Evolutionary conservation across 2,113 vertebrate species (phyloP).

Genomic region (Globicephala melas): DNA sequence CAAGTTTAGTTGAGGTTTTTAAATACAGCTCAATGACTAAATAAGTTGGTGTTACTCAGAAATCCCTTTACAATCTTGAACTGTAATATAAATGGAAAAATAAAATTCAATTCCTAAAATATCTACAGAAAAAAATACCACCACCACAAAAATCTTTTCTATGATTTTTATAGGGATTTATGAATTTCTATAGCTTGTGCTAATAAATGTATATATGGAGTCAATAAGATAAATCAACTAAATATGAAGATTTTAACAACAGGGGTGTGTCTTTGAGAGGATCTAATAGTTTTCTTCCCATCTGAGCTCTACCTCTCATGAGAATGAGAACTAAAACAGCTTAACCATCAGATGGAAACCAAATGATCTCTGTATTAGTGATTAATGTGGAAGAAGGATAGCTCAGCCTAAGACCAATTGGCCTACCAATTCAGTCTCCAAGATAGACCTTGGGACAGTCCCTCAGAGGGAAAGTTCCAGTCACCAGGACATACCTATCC

Average conservation of each 20-base stretch:
- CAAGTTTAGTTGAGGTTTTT: not conserved
- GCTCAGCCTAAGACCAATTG: not conserved
- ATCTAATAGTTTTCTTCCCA: not conserved
- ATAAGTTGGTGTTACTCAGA: not conserved
- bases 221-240: not conserved
- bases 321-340: not conserved
- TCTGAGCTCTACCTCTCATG: not conserved
- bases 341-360: not conserved
- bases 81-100: not conserved
- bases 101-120: not conserved
- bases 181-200: not conserved
- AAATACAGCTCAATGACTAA: not conserved
- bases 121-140: not conserved
- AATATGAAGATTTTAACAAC: not conserved
- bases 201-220: not conserved
- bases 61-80: not conserved
- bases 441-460: not conserved
- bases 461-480: not conserved
- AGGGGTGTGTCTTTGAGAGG: not conserved
- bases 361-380: not conserved
- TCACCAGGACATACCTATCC: not conserved
- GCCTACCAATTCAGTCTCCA: not conserved
- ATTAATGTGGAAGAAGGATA: not conserved
- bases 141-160: not conserved
- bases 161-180: not conserved